Base-by-base conservation (phyloP, 2,888 invertebrate genomes). In the Thereva nobilitata region DNA sequence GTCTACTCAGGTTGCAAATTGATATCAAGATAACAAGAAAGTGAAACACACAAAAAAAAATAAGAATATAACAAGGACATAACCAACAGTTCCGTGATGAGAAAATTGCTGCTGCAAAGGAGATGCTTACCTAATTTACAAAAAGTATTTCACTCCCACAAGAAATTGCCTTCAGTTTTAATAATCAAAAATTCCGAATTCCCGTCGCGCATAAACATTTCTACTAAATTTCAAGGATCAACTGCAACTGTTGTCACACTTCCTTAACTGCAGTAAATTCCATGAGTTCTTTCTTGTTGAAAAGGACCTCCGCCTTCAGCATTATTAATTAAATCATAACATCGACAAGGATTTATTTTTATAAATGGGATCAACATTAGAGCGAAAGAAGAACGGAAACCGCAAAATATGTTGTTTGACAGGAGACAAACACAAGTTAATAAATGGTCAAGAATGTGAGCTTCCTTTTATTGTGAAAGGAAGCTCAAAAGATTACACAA, bases 341-440 rank as follows among this genome's bases (percentile, higher is more conserved):
- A 61, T 50, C 61, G 61, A 61, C 61, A 61, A 41, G 34, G 61
- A 61, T 61, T 61, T 50, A 61, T 61, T 61, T 61, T 61, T 61
- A 61, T 35, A 61, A 61, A 61, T 61, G 41, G 45, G 23, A 4
- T 4, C 7, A 38, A 61, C 49, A 61, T 61, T 61, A 61, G 34
- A 50, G 50, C 23, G 41, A 35, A 61, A 50, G 35, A 61, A 40
- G 7, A 12, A 50, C 50, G 12, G 59, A 47, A 34, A 38, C 35
- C 59, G n/a, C 12, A 38, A 23, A 49, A 50, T 61, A 50, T 61
- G 61, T 61, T 23, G 38, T 49, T 61, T 49, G 61, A 50, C 61
- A 61, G 61, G 50, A 61, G 50, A 40, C 50, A 61, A 61, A 61
- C 61, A 61, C 61, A 34, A 23, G 40, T 23, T 61, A 61, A 61